phyloP scores from a whole-genome alignment of 2,113 vertebrate genomes.

The Leptodactylus fuscus region DNA sequence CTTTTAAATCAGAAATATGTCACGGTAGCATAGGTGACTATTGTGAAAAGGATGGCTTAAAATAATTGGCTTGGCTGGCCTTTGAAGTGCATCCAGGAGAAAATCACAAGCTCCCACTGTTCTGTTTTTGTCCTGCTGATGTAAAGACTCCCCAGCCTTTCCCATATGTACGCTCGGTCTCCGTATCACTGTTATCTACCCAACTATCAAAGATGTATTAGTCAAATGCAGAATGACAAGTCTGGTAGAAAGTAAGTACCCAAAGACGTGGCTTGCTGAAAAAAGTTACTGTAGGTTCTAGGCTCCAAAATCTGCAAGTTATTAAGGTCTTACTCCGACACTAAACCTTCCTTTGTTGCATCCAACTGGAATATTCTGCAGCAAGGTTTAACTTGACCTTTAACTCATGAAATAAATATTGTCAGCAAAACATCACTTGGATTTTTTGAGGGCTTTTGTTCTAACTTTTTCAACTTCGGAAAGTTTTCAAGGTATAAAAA shows the following conservation, averaged over 20 bases:
- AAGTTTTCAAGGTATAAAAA: too few species aligned
- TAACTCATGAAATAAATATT: too few species aligned
- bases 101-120: constrained; percentile 2
- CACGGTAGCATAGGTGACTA: constrained; percentile 43
- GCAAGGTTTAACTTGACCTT: too few species aligned
- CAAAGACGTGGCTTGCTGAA: background rate
- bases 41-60: constrained; percentile 36
- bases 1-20: constrained; percentile 43
- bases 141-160: constrained; percentile 15
- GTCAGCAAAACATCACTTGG: too few species aligned
- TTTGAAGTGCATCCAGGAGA: constrained; percentile 39
- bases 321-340: too few species aligned
- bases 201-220: constrained; percentile 16
- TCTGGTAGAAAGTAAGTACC: background rate
- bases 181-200: background rate
- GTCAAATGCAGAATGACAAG: background rate
- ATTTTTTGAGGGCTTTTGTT: too few species aligned
- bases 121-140: constrained; percentile 32
- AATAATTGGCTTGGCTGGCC: constrained; percentile 44
- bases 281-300: background rate
- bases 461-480: too few species aligned
- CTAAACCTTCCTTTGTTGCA: too few species aligned
- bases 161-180: constrained; percentile 1
- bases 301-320: too few species aligned
- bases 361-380: too few species aligned